Evolutionary conservation across 2,888 invertebrate genomes (phyloP).

Genomic region (Lasioglossum vierecki): DNA sequence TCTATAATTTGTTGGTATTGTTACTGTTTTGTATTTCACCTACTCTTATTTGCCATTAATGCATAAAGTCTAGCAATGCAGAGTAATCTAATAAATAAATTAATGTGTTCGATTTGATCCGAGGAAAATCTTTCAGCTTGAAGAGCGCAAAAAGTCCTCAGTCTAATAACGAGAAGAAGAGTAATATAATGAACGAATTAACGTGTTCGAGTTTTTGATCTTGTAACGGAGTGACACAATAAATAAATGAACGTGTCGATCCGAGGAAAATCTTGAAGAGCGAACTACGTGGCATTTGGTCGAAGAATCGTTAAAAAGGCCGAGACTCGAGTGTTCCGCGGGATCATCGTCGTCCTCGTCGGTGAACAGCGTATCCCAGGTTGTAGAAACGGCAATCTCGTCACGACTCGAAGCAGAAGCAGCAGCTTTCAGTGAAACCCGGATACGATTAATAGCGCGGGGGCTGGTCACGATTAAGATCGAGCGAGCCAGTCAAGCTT

Average conservation of each 20-base stretch:
- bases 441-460: slow-evolving; percentile 63
- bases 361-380: background rate
- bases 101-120: too few species aligned
- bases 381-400: slow-evolving; percentile 46
- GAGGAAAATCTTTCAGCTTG: too few species aligned
- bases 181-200: too few species aligned
- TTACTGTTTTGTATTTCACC: too few species aligned
- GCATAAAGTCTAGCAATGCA: too few species aligned
- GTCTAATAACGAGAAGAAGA: too few species aligned
- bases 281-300: background rate
- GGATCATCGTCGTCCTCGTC: slow-evolving; percentile 51
- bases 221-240: too few species aligned
- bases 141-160: too few species aligned
- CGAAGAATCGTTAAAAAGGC: background rate
- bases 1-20: too few species aligned
- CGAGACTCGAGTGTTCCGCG: slow-evolving; percentile 33
- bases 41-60: too few species aligned
- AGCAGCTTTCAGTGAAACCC: slow-evolving; percentile 34
- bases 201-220: too few species aligned
- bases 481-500: slow-evolving; percentile 50
- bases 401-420: slow-evolving; percentile 38
- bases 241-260: background rate
- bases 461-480: slow-evolving; percentile 59
- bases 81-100: too few species aligned
- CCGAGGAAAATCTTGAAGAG: background rate